Evolutionary conservation across 2,797 vertebrate genomes (phyloP).

Genomic region (Threskiornis aethiopicus): DNA sequence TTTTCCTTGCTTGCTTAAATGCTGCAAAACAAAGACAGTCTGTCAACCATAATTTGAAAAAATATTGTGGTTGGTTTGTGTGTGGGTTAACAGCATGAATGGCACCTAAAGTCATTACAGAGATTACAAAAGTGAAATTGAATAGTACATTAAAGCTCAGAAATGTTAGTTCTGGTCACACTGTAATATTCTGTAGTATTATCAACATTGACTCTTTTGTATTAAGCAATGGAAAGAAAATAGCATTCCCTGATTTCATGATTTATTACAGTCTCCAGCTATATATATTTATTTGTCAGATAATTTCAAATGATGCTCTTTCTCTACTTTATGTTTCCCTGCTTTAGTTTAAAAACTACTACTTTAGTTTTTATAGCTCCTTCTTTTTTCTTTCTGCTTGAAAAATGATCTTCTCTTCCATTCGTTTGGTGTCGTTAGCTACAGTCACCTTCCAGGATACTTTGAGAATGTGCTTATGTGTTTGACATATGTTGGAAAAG

Average conservation of each 20-base stretch:
- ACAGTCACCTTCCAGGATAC: not conserved
- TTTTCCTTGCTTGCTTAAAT: not conserved
- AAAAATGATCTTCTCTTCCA: not conserved
- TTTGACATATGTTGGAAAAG: not conserved
- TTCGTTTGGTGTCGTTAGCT: not conserved
- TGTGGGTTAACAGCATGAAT: slow-evolving; percentile 27
- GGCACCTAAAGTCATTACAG: slow-evolving; percentile 21
- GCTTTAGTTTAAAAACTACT: not conserved
- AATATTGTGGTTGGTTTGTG: slow-evolving; percentile 11
- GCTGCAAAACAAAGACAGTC: slow-evolving; percentile 2
- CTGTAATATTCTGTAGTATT: not conserved
- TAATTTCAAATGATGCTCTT: not conserved
- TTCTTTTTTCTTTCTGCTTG: not conserved
- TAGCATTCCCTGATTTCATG: not conserved
- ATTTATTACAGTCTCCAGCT: not conserved
- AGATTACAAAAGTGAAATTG: slow-evolving; percentile 40
- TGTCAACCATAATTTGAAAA: not conserved
- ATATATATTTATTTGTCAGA: not conserved
- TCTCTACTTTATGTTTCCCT: not conserved
- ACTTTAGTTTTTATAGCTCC: not conserved
- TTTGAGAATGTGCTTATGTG: not conserved
- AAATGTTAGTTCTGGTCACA: slow-evolving; percentile 18
- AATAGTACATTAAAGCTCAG: slow-evolving; percentile 29
- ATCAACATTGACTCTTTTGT: not conserved
- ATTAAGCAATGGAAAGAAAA: not conserved